These are phyloP conservation scores for Hycleus cichorii DNA, from an alignment of 1,140 invertebrate genomes.

Conservation along the genomic window DNA sequence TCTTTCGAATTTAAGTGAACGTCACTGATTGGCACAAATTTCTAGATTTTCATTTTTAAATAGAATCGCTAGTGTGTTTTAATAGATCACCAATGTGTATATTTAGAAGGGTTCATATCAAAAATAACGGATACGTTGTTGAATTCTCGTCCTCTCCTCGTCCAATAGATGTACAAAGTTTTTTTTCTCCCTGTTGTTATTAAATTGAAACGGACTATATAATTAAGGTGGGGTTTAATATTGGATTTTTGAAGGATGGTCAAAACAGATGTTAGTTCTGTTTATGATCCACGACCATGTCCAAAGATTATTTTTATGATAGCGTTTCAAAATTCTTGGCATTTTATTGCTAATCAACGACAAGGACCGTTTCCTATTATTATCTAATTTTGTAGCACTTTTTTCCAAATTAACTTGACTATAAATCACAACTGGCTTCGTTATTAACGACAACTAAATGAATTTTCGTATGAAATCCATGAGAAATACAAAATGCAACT, in stretches of 20 bases:
- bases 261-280: conserved; percentile 17
- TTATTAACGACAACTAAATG: not conserved
- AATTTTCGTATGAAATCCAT: conserved; percentile 8
- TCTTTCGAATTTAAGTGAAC: not conserved
- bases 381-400: too few species aligned
- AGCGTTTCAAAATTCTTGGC: not conserved
- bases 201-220: not conserved
- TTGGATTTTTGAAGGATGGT: conserved; percentile 18
- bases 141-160: not conserved
- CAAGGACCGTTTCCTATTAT: not conserved
- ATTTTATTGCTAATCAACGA: conserved; percentile 5
- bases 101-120: conserved; percentile 21
- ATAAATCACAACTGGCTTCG: too few species aligned
- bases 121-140: conserved; percentile 18
- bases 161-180: too few species aligned
- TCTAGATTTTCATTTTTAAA: conserved; percentile 17
- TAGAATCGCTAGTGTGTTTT: conserved; percentile 20
- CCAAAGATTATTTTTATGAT: conserved; percentile 11
- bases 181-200: too few species aligned
- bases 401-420: too few species aligned
- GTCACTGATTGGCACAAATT: conserved; percentile 22
- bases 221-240: conserved; percentile 10
- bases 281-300: conserved; percentile 3
- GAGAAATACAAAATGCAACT: conserved; percentile 16
- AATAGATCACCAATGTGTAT: conserved; percentile 18